Evolutionary conservation across 2,888 invertebrate species (phyloP).

Genomic region (Euplagia quadripunctaria): DNA sequence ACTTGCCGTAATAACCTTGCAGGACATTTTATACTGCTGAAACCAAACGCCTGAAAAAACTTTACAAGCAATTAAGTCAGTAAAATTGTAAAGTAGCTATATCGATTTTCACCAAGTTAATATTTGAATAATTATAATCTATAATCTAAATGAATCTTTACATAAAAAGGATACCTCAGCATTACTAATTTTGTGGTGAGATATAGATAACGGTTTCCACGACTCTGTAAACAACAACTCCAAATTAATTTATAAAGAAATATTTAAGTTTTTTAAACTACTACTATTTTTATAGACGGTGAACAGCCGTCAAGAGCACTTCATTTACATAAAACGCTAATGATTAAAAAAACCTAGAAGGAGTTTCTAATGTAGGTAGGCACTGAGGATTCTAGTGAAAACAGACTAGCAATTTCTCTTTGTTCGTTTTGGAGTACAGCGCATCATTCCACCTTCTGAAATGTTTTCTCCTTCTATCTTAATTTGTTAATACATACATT

Average conservation of each 20-base stretch:
- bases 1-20: neutral
- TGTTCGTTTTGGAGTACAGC: neutral
- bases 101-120: neutral
- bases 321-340: neutral
- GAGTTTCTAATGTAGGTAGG: neutral
- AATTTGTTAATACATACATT: neutral
- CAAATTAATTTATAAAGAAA: neutral
- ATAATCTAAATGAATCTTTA: neutral
- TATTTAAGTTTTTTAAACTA: neutral
- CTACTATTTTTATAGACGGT: neutral
- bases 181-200: neutral
- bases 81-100: neutral
- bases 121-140: neutral
- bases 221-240: neutral
- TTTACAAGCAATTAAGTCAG: slow-evolving; percentile 2
- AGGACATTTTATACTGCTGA: neutral
- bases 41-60: slow-evolving; percentile 13
- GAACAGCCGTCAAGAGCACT: neutral
- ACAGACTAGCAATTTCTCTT: neutral
- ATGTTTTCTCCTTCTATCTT: neutral
- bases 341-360: neutral
- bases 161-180: too few relatives aligned
- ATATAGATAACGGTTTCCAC: neutral
- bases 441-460: neutral
- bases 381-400: too few relatives aligned